Percentiles rank a stretch among this genome's conserved stretches.
phyloP scores from a whole-genome alignment of 1,140 invertebrate genomes.

The Heliconius congener region DNA sequence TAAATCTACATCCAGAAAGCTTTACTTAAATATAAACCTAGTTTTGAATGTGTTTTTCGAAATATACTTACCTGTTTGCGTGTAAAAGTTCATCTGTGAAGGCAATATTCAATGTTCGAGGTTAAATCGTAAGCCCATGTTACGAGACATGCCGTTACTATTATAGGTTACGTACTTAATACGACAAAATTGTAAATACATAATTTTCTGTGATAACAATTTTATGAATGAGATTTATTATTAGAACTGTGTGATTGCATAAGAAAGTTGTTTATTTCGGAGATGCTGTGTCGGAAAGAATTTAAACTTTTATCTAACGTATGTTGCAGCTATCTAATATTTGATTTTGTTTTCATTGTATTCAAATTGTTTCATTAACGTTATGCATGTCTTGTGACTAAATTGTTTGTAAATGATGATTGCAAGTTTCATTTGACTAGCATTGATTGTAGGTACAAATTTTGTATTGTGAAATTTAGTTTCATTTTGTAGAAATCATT shows the following conservation, averaged over 20 bases:
- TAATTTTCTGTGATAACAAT: slow-evolving; percentile 83
- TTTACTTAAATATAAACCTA: slow-evolving; percentile 3
- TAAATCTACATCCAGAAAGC: slow-evolving; percentile 4
- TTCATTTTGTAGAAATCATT: slow-evolving; percentile 29
- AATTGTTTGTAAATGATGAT: slow-evolving; percentile 39
- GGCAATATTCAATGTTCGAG: slow-evolving; percentile 46
- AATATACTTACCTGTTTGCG: not conserved
- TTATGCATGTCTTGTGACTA: slow-evolving; percentile 49
- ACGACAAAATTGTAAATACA: slow-evolving; percentile 82
- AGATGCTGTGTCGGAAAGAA: slow-evolving; percentile 58
- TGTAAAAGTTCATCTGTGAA: slow-evolving; percentile 11
- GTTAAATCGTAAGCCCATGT: slow-evolving; percentile 60
- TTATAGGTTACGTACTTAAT: slow-evolving; percentile 74
- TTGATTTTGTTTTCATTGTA: slow-evolving; percentile 17
- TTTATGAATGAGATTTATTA: slow-evolving; percentile 76
- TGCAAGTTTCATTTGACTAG: slow-evolving; percentile 37
- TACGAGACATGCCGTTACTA: slow-evolving; percentile 58
- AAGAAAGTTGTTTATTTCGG: slow-evolving; percentile 76
- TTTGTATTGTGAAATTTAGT: slow-evolving; percentile 31
- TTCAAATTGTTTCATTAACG: slow-evolving; percentile 29
- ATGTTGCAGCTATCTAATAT: slow-evolving; percentile 33
- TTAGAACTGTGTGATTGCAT: slow-evolving; percentile 81
- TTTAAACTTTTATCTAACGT: slow-evolving; percentile 39
- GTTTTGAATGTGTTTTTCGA: slow-evolving; percentile 7
- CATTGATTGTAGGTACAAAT: slow-evolving; percentile 41